These are phyloP conservation scores for Ahaetulla prasina DNA, from an alignment of 2,113 vertebrate genomes.

Conservation along the genomic window DNA sequence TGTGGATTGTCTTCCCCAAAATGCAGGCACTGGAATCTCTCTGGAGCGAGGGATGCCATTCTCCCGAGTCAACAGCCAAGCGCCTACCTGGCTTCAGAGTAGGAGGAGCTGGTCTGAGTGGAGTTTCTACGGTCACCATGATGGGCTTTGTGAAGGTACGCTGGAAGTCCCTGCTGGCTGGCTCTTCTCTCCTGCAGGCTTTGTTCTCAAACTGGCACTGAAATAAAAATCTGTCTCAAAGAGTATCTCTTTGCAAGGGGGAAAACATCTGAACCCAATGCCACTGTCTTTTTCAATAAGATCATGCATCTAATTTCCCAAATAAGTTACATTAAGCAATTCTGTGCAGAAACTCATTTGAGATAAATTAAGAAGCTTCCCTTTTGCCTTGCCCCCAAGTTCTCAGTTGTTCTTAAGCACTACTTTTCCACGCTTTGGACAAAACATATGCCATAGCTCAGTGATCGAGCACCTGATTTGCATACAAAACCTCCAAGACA, in stretches of 20 bases:
- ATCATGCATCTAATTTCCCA: neutral
- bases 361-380: neutral
- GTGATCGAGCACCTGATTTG: neutral
- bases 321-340: neutral
- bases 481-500: neutral
- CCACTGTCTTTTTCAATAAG: too few species aligned
- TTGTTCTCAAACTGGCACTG: slow-evolving; percentile 63
- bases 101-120: neutral
- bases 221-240: slow-evolving; percentile 9
- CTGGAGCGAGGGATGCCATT: too few species aligned
- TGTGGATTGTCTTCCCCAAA: too few species aligned
- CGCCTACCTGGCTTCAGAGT: slow-evolving; percentile 5
- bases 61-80: neutral
- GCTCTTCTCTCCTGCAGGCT: slow-evolving; percentile 11
- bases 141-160: slow-evolving; percentile 74
- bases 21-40: neutral
- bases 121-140: slow-evolving; percentile 64
- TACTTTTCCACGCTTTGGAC: neutral
- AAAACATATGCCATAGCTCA: neutral
- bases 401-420: neutral
- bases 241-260: neutral
- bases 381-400: neutral
- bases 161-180: slow-evolving; percentile 19
- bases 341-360: neutral
- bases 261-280: neutral